These are phyloP conservation scores for Acronicta psi DNA, from an alignment of 2,888 invertebrate genomes.

Conservation along the genomic window DNA sequence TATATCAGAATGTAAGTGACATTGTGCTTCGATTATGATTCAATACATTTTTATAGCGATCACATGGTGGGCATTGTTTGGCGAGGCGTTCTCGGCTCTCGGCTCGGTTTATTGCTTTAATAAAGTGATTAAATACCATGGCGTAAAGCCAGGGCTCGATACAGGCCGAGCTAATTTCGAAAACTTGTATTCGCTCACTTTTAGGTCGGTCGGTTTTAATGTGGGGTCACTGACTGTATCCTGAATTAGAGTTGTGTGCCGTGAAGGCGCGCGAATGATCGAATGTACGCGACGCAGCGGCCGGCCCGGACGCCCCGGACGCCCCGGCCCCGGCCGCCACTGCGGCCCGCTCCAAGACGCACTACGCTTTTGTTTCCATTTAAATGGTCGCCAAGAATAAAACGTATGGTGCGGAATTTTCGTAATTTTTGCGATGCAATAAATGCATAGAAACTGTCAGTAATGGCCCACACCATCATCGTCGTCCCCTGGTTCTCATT, in stretches of 20 bases:
- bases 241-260: conserved; percentile 60
- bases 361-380: conserved; percentile 2
- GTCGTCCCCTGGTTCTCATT: no score
- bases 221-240: conserved; percentile 67
- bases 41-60: conserved; percentile 79
- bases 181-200: conserved; percentile 69
- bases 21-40: conserved; percentile 73
- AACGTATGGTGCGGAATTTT: background rate
- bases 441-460: no score
- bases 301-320: conserved; percentile 10
- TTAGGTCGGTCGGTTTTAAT: conserved; percentile 65
- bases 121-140: conserved; percentile 83
- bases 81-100: conserved; percentile 66
- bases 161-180: conserved; percentile 77
- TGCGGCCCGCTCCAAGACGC: no score
- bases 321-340: background rate
- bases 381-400: conserved; percentile 3
- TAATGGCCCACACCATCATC: no score
- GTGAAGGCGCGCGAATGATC: conserved; percentile 39
- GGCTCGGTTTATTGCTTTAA: conserved; percentile 77
- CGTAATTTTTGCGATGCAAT: no score
- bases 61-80: conserved; percentile 78
- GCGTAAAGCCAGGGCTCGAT: conserved; percentile 72
- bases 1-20: conserved; percentile 73
- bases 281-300: conserved; percentile 37